Percentiles rank a stretch among this genome's conserved stretches.
These are phyloP conservation scores for Mesorhabditis spiculigera DNA, from an alignment of 2,888 invertebrate species.

Conservation along the genomic window DNA sequence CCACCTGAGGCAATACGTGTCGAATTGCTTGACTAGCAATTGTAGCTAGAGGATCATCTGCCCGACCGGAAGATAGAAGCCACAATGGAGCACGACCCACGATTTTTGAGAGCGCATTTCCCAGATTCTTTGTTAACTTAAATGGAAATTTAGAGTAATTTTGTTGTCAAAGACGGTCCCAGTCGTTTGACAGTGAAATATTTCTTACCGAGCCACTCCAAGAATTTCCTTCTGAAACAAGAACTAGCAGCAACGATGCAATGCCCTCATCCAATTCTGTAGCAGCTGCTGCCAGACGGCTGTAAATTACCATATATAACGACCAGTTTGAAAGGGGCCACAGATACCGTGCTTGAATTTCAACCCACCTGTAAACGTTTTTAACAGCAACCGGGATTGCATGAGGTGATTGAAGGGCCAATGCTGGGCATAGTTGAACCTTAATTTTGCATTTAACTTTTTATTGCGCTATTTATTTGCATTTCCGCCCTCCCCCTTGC, in stretches of 20 bases:
- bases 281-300: conserved; percentile 43
- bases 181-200: conserved; percentile 11
- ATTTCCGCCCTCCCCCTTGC: too few relatives aligned
- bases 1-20: conserved; percentile 36
- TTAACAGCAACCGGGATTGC: conserved; percentile 47
- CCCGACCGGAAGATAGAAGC: conserved; percentile 42
- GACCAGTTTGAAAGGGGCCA: too few relatives aligned
- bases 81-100: conserved; percentile 35
- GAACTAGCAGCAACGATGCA: conserved; percentile 43
- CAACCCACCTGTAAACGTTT: conserved; percentile 18
- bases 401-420: conserved; percentile 13
- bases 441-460: background rate
- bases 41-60: conserved; percentile 39
- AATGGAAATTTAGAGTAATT: conserved; percentile 8
- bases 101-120: conserved; percentile 30
- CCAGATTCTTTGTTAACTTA: conserved; percentile 14
- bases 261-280: conserved; percentile 50
- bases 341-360: too few relatives aligned
- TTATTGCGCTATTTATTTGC: background rate
- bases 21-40: conserved; percentile 36
- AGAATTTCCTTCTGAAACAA: conserved; percentile 44
- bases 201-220: conserved; percentile 35
- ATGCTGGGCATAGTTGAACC: background rate
- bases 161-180: conserved; percentile 20
- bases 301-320: conserved; percentile 25